Base-by-base conservation (phyloP, 1,140 invertebrate genomes). In the Caenorhabditis remanei region DNA sequence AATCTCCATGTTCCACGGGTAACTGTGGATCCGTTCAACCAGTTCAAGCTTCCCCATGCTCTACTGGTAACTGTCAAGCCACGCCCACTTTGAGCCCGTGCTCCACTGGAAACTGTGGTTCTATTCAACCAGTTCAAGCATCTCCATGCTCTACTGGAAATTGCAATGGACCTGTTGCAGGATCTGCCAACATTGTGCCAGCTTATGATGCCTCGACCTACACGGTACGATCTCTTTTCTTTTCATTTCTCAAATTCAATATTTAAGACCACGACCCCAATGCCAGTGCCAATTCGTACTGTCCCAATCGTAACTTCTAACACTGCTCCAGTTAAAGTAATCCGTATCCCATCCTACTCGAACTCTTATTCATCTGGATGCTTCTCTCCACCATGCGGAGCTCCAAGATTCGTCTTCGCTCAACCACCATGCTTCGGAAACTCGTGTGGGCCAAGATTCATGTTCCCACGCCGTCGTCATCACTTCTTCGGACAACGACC, bases 401-500 rank as follows among this genome's bases (percentile, higher is more conserved):
- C 71, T 79, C 71, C 71, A 79, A 79, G 71, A 79, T 79, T 79
- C 46, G 46, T 79, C 11, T 79, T 79, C n/a, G 71, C 71, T 79
- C 71, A 79, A 24, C 71, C 71, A 32, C 71, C 71, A 79, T 79
- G 71, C 46, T 79, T 79, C n/a, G 71, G 71, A 79, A 79, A 50
- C n/a, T 50, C 71, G 21, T 79, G 71, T 14, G 71, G 71, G 24
- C 71, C 71, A 50, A 48, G 46, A 50, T 79, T 79, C 71, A 48
- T 79, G 71, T 79, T 79, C 46, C 71, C 71, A 79, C 71, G 71
- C 14, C 71, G 71, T 79, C 71, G 71, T 48, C 67, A 75, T 79
- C 61, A 63, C 61, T 79, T 79, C 71, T 79, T 79, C 71, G 71
- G 71, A 50, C 71, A 13, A 50, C 19, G 71, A 50, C 71, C 71